These are phyloP conservation scores for Philonicus albiceps DNA, from an alignment of 2,888 invertebrate genomes.

Conservation along the genomic window DNA sequence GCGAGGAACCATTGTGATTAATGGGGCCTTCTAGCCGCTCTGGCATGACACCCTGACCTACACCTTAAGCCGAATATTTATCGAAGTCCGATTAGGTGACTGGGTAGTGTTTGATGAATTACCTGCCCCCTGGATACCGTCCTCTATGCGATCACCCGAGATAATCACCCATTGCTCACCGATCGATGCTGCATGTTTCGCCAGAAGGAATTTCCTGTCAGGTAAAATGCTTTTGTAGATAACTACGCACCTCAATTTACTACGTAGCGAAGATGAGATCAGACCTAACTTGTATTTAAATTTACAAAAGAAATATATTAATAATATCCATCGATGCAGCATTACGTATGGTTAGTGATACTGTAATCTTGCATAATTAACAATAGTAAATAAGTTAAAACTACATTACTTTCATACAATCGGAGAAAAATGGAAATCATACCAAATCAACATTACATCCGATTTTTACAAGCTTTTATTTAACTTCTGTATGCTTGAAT, in stretches of 20 bases:
- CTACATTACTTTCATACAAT: no score
- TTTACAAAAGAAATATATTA: no score
- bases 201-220: neutral
- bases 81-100: neutral
- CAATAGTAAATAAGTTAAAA: no score
- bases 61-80: slow-evolving; percentile 4
- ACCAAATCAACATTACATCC: no score
- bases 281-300: neutral
- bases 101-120: neutral
- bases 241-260: no score
- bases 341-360: no score
- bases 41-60: slow-evolving; percentile 20
- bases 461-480: no score
- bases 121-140: neutral
- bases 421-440: no score
- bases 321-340: no score
- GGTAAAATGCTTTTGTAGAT: neutral
- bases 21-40: neutral
- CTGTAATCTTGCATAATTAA: no score
- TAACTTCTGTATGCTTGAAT: no score
- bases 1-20: neutral
- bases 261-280: neutral
- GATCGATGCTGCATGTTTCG: neutral
- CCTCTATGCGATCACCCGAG: neutral
- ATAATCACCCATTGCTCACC: neutral